Percentiles rank a stretch among this genome's conserved stretches.
phyloP scores from a whole-genome alignment of 2,113 vertebrate genomes.

The Haplochromis vanheusdeni region DNA sequence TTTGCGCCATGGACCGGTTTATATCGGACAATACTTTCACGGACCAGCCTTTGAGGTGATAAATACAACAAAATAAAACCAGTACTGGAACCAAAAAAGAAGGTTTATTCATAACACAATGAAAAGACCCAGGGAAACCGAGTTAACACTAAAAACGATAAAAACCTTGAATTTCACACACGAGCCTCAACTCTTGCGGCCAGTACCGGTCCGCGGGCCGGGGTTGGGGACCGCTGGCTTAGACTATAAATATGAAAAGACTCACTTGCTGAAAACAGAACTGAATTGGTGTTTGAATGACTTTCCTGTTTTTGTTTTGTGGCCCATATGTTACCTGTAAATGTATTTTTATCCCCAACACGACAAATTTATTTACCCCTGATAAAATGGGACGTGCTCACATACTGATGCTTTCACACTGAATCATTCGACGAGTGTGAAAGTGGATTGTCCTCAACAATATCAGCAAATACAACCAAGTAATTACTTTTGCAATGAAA shows the following conservation, averaged over 20 bases:
- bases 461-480: not conserved
- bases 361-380: rapidly evolving
- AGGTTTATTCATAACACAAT: not conserved
- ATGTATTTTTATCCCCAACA: not conserved
- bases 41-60: not conserved
- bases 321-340: not conserved
- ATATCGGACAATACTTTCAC: not conserved
- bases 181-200: not conserved
- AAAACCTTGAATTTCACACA: not conserved
- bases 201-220: rapidly evolving
- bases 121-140: not conserved
- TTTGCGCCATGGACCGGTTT: rapidly evolving
- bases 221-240: not conserved
- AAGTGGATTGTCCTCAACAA: not conserved
- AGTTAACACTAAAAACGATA: not conserved
- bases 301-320: rapidly evolving
- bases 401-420: not conserved
- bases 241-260: not conserved
- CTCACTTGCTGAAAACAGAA: not conserved
- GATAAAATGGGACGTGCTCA: not conserved
- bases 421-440: not conserved
- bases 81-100: not conserved
- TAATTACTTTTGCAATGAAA: not conserved
- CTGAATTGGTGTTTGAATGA: not conserved
- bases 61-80: rapidly evolving